Percentiles rank a stretch among this genome's conserved stretches.
These are phyloP conservation scores for Rana temporaria DNA, from an alignment of 2,113 vertebrate genomes.

Conservation along the genomic window DNA sequence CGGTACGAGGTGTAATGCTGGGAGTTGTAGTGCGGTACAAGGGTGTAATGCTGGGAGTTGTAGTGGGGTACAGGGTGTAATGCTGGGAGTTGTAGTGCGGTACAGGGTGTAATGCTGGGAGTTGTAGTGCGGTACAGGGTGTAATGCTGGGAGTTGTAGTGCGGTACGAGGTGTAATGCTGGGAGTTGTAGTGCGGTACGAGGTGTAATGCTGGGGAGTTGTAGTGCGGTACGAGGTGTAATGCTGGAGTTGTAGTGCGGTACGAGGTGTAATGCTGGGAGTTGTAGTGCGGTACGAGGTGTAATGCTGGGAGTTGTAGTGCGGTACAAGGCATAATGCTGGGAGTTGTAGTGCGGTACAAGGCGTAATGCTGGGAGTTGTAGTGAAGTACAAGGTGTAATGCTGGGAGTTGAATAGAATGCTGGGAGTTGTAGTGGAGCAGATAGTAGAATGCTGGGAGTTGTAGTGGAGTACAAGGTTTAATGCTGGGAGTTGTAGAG, in stretches of 20 bases:
- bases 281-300: neutral
- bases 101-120: too few relatives aligned
- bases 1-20: too few relatives aligned
- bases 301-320: neutral
- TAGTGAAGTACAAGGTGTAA: too few relatives aligned
- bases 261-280: neutral
- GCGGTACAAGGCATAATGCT: neutral
- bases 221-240: neutral
- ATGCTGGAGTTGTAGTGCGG: neutral
- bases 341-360: slow-evolving; percentile 2
- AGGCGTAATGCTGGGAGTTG: too few relatives aligned
- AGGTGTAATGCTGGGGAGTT: too few relatives aligned
- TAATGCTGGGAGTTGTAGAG: neutral
- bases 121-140: neutral
- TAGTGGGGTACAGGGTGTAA: neutral
- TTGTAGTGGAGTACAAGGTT: neutral
- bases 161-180: neutral
- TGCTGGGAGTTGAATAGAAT: too few relatives aligned
- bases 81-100: too few relatives aligned
- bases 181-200: too few relatives aligned
- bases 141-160: too few relatives aligned
- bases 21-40: too few relatives aligned
- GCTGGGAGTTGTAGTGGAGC: neutral
- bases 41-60: neutral
- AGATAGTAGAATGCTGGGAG: neutral